Base-by-base conservation (phyloP, 2,888 invertebrate species). In the Xylocampa areola region DNA sequence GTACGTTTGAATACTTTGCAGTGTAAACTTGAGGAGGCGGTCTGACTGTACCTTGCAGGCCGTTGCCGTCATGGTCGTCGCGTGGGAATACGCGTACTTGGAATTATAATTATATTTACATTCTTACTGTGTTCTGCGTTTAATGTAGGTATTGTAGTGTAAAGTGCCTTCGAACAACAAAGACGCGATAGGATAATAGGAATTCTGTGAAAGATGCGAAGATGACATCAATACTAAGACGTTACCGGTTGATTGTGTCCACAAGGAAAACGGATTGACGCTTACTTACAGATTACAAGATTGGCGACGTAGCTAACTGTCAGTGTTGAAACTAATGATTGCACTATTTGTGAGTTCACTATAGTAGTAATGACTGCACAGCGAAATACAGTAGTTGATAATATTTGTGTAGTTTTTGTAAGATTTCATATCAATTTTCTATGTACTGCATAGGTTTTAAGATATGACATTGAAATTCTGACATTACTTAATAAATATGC, bases 31-130 rank as follows among this genome's bases (percentile, higher is more conserved):
- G 33, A 50, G 41, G 14, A 39, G 27, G 30, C 43, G 55, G 17
- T 14, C 29, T 14, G 23, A 43, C 39, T 49, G 40, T 62, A 49
- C 35, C 32, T 44, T 64, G 59, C 67, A 68, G 70, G 65, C 67
- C 61, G 54, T 73, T 69, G 67, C 62, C 76, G 76, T 76, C 80
- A 81, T 70, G 76, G 80, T 63, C 77, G 68, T 76, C 81, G 83
- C 87, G 86, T 88, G 88, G 88, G 88, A 88, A 89, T 83, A 77
- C 69, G 73, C 77, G 80, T 83, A 84, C 81, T 77, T 83, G 79
- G 77, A 84, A 81, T 80, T 81, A 80, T 82, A 83, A 86, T 84
- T 81, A 78, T 84, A 84, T 85, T 85, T 83, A 81, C 81, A 86
- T 86, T 84, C 83, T 76, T 75, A 63, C 71, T 73, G 71, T 80